Evolutionary conservation across 2,797 vertebrate species (phyloP).

Genomic region (Dallia pectoralis): DNA sequence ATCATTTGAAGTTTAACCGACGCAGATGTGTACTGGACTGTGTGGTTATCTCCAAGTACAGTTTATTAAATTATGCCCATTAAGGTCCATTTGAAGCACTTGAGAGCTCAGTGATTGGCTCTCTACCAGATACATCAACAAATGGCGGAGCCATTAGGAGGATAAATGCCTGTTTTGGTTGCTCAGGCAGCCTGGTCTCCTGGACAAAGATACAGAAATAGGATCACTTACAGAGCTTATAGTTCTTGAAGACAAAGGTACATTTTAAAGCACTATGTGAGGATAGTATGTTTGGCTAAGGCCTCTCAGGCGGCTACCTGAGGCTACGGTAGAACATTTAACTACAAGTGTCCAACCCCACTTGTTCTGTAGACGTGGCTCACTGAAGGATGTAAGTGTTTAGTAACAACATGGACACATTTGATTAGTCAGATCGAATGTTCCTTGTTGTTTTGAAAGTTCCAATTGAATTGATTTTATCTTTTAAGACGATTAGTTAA

Average conservation of each 20-base stretch:
- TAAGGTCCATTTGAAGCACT: constrained; percentile 56
- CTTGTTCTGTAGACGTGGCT: neutral
- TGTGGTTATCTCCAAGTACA: constrained; percentile 51
- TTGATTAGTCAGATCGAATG: constrained; percentile 13
- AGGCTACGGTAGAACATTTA: constrained; percentile 17
- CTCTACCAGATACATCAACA: constrained; percentile 21
- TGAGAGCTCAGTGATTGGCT: neutral
- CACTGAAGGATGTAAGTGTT: neutral
- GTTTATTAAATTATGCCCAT: constrained; percentile 63
- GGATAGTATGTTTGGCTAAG: constrained; percentile 33
- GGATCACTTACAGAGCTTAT: constrained; percentile 5
- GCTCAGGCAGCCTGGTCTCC: neutral
- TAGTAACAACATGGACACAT: neutral
- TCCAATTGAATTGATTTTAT: constrained; percentile 14
- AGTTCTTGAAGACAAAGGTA: constrained; percentile 21
- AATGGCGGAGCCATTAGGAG: neutral
- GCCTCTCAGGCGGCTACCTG: neutral
- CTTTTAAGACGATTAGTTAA: constrained; percentile 31
- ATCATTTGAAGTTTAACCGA: constrained; percentile 49
- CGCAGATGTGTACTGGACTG: constrained; percentile 60
- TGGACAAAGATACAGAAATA: neutral
- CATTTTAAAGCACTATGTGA: neutral
- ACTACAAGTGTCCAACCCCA: constrained; percentile 9
- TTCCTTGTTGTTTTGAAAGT: constrained; percentile 7
- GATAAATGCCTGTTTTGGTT: neutral